Conservation (phyloP, 2,113 vertebrate species). For the Pimephales promelas region DNA sequence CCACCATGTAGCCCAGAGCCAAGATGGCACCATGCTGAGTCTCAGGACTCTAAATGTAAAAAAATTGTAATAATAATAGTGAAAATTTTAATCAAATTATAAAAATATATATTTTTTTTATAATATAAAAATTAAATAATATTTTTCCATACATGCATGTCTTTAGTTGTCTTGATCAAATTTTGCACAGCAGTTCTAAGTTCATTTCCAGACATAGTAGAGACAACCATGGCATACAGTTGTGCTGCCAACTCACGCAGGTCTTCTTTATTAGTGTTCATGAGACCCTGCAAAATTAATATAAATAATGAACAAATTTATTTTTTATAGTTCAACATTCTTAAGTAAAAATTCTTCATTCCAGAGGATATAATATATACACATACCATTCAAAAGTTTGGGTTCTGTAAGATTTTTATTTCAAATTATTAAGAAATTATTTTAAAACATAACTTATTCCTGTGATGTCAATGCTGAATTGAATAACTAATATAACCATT, state of each 20-base stretch:
- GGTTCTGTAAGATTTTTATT: background rate
- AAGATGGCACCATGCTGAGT: slow-evolving; percentile 93
- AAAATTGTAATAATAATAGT: background rate
- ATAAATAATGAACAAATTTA: slow-evolving; percentile 19
- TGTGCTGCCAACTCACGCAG: slow-evolving; percentile 95
- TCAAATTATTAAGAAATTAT: no score
- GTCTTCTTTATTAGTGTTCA: slow-evolving; percentile 97
- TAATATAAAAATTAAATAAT: no score
- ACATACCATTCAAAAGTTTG: background rate
- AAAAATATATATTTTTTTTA: background rate
- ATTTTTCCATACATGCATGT: slow-evolving; percentile 79
- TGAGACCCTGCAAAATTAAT: slow-evolving; percentile 79
- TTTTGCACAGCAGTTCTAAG: slow-evolving; percentile 85
- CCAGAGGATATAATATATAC: background rate
- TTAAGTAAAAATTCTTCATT: background rate
- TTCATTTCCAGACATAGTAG: slow-evolving; percentile 89
- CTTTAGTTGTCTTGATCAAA: slow-evolving; percentile 92
- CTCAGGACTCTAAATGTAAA: slow-evolving; percentile 84
- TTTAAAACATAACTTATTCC: no score
- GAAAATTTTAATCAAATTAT: background rate
- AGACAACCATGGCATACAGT: slow-evolving; percentile 92
- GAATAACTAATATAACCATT: no score
- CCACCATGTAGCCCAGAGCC: slow-evolving; percentile 93
- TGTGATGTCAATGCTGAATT: no score
- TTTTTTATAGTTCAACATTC: background rate